These are phyloP conservation scores for Thaumetopoea pityocampa DNA, from an alignment of 1,140 invertebrate genomes.

Conservation along the genomic window DNA sequence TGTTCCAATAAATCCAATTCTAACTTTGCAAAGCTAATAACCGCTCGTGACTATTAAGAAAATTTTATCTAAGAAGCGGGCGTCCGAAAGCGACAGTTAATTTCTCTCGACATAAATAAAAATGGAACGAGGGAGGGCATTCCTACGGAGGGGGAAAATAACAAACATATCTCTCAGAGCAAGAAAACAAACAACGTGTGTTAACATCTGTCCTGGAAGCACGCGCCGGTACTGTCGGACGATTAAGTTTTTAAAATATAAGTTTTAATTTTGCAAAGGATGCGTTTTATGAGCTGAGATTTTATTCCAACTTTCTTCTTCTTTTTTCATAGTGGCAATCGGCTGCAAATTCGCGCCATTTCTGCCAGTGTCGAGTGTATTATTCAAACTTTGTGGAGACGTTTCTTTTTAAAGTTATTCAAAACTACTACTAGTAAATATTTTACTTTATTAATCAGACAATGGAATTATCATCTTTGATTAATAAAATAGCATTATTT, in stretches of 20 bases:
- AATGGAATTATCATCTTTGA: too few species aligned
- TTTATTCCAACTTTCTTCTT: too few species aligned
- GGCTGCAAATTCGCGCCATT: too few species aligned
- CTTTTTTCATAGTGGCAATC: too few species aligned
- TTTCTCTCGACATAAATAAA: constrained; percentile 65
- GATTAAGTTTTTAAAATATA: too few species aligned
- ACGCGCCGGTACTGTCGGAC: too few species aligned
- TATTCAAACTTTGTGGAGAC: too few species aligned
- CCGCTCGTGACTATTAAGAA: constrained; percentile 14
- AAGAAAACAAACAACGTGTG: constrained; percentile 72
- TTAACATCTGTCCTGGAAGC: constrained; percentile 67
- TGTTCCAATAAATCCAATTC: constrained; percentile 1
- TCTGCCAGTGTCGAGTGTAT: too few species aligned
- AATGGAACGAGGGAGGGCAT: constrained; percentile 39
- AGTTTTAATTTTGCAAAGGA: too few species aligned
- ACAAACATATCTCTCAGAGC: constrained; percentile 69
- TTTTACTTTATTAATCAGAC: too few species aligned
- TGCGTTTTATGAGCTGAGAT: too few species aligned
- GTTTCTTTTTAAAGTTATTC: neutral
- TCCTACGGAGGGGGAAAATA: constrained; percentile 50
- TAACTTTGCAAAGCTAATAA: constrained; percentile 8
- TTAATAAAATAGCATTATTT: too few species aligned
- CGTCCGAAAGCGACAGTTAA: constrained; percentile 16
- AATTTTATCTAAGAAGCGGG: constrained; percentile 8
- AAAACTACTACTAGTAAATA: neutral